A percentile compares a stretch with the other conserved stretches of the same genome.
These are phyloP conservation scores for Ceraclea dissimilis DNA, from an alignment of 2,888 invertebrate genomes.

Conservation along the genomic window DNA sequence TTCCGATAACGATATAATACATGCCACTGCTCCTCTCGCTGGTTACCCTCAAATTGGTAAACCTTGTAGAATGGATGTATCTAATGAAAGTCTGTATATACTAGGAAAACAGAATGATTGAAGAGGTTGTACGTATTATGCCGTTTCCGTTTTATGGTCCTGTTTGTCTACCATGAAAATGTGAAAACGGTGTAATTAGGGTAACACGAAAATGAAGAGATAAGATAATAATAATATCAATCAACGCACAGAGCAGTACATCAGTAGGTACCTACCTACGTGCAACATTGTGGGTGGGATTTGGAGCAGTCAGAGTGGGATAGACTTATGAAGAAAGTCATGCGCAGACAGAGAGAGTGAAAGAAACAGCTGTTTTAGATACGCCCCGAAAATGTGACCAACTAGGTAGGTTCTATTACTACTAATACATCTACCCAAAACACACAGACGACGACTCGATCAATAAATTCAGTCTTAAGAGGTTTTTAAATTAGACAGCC, in stretches of 20 bases:
- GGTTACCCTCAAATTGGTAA: too few species aligned
- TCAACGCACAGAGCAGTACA: background rate
- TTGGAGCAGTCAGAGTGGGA: constrained; percentile 11
- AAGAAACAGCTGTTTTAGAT: constrained; percentile 23
- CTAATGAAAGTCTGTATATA: too few species aligned
- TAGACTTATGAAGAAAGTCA: background rate
- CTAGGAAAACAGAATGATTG: too few species aligned
- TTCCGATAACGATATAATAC: too few species aligned
- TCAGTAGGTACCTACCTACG: constrained; percentile 6
- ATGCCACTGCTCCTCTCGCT: too few species aligned
- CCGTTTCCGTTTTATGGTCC: too few species aligned
- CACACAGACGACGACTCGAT: background rate
- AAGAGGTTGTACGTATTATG: too few species aligned
- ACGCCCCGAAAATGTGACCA: constrained; percentile 25
- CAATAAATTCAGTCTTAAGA: background rate
- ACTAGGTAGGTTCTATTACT: constrained; percentile 3
- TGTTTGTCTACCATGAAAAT: background rate
- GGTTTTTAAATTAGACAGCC: too few species aligned
- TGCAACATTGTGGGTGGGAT: constrained; percentile 17
- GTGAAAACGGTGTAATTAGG: constrained; percentile 1
- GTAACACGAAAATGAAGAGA: constrained; percentile 12
- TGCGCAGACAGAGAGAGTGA: constrained; percentile 5
- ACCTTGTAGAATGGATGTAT: too few species aligned
- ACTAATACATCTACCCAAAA: background rate
- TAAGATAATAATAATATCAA: constrained; percentile 19